phyloP scores from a whole-genome alignment of 1,140 invertebrate species.

The Leptinotarsa defecta region DNA sequence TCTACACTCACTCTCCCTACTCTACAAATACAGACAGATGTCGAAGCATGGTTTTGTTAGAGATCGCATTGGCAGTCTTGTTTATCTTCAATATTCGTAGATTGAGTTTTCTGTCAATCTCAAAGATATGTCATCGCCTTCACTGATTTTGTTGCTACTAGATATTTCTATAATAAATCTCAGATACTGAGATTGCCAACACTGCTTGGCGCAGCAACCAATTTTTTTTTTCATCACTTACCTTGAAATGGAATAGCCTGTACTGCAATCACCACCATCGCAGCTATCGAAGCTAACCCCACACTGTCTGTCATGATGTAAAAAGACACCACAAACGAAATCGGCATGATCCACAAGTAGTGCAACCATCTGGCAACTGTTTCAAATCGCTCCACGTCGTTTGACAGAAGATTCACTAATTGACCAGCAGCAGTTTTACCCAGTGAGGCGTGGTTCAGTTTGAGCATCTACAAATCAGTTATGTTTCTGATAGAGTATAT shows the following conservation, averaged over 20 bases:
- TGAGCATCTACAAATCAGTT: constrained; percentile 41
- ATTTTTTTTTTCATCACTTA: constrained; percentile 46
- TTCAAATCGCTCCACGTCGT: constrained; percentile 72
- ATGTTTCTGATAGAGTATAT: too few relatives aligned
- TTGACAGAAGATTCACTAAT: constrained; percentile 83
- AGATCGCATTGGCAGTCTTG: too few relatives aligned
- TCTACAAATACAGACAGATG: too few relatives aligned
- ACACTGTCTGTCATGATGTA: constrained; percentile 73
- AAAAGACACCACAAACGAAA: constrained; percentile 62
- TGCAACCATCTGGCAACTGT: constrained; percentile 59
- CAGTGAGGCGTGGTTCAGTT: constrained; percentile 45
- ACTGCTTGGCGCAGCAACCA: too few relatives aligned
- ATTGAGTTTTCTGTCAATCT: too few relatives aligned
- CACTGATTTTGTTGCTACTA: too few relatives aligned
- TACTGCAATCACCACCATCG: constrained; percentile 63
- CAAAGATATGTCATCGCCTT: too few relatives aligned
- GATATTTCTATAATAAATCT: too few relatives aligned
- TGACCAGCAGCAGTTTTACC: constrained; percentile 70
- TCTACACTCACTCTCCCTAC: too few relatives aligned
- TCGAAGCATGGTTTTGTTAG: too few relatives aligned
- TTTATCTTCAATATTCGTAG: too few relatives aligned
- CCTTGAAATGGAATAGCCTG: constrained; percentile 70
- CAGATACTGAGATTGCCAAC: too few relatives aligned
- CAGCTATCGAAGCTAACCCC: constrained; percentile 62
- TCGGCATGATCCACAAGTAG: constrained; percentile 53